Evolutionary conservation across 1,140 invertebrate species (phyloP).

Genomic region (Macrobrachium nipponense): DNA sequence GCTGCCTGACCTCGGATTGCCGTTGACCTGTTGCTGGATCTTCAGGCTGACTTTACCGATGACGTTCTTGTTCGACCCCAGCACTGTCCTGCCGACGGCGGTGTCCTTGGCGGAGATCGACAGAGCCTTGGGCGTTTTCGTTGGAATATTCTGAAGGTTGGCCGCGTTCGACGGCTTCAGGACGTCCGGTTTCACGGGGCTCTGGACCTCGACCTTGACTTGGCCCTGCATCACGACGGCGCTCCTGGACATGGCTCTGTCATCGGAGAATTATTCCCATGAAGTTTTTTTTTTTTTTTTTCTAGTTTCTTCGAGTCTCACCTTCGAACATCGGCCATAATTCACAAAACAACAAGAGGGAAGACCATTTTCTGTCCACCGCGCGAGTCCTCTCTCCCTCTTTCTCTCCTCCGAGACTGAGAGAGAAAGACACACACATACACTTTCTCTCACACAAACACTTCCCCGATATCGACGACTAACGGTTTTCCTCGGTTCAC

Average conservation of each 20-base stretch:
- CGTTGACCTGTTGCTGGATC: background rate
- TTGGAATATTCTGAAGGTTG: conserved; percentile 33
- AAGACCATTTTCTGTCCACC: background rate
- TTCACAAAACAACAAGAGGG: background rate
- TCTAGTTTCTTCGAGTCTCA: background rate
- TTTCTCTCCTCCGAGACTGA: too few relatives aligned
- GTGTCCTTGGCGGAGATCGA: conserved; percentile 11
- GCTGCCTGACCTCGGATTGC: background rate
- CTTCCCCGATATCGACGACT: conserved; percentile 6
- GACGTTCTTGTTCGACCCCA: background rate
- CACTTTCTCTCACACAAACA: background rate
- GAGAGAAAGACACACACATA: background rate
- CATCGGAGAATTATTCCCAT: too few relatives aligned
- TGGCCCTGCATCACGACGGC: conserved; percentile 38
- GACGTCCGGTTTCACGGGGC: conserved; percentile 45
- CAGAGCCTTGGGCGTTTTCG: background rate
- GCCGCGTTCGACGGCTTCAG: conserved; percentile 52
- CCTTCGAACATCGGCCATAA: background rate
- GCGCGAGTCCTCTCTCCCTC: too few relatives aligned
- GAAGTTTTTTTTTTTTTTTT: too few relatives aligned
- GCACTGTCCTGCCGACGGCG: background rate
- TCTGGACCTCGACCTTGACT: conserved; percentile 41
- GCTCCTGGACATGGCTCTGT: conserved; percentile 16
- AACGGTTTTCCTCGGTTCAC: conserved; percentile 46
- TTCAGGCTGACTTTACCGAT: conserved; percentile 5